Evolutionary conservation across 2,113 vertebrate species (phyloP), one percentile per base, ranked within the genome.

Genomic region (Oncorhynchus mykiss): DNA sequence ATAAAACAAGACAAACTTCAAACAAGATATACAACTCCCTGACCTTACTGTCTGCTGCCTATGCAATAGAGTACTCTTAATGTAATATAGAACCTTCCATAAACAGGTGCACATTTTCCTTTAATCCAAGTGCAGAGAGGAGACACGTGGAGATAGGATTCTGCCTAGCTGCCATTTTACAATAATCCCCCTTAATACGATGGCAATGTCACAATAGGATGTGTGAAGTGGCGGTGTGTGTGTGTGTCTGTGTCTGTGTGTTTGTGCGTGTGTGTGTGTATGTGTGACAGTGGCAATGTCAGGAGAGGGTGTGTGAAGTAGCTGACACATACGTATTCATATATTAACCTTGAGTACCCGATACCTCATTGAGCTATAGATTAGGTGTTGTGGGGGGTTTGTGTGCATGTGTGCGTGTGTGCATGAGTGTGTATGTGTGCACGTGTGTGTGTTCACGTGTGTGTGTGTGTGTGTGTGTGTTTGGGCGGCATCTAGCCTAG

Each of bases 91-190:
- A 62, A 62, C 59, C 24, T 22, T 9, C 59, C 8, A 7, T 25
- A n/a, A 22, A 64, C 20, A 64, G 22, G 12, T 54, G 51, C 51
- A 54, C 51, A 54, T 54, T 54, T 54, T 18, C 16, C 51, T 54
- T 54, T 54, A 54, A 54, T 54, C 51, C 51, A 54, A 54, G 31
- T 9, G 67, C 62, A 59, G 77, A 18, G 48, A 67, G 34, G 34
- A 68, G 65, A 45, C 48, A 75, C 20, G 68, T 67, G 34, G 34
- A 89, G 81, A 89, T 83, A 90, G 85, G 82, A 88, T 89, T 90
- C 85, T 84, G 90, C 89, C 90, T 87, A 79, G 82, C 82, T 88
- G 86, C 90, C 84, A 91, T 85, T 89, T 92, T 18, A 7, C 5
- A 54, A 16, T 16, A 54, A 16, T 90, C 85, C 72, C 71, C 80